A percentile compares a stretch with the other conserved stretches of the same genome.
Evolutionary conservation across 1,140 invertebrate genomes (phyloP).

Genomic region (Laupala kohalensis): DNA sequence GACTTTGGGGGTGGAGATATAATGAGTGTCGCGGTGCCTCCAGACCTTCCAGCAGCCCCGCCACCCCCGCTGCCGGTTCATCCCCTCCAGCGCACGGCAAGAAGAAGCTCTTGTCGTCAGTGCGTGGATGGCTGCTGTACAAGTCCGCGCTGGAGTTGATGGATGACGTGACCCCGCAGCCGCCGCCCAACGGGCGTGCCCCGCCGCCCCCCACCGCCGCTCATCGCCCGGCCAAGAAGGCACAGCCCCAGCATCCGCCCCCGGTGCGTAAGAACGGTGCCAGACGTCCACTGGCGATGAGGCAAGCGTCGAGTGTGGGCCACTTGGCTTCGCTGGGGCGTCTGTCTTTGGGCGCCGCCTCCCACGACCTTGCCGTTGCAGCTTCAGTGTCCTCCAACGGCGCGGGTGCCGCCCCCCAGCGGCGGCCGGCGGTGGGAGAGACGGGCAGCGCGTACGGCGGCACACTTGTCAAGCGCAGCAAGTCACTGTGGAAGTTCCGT

Average conservation of each 20-base stretch:
- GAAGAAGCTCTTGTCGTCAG: constrained; percentile 24
- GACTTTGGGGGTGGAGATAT: too few relatives aligned
- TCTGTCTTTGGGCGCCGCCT: constrained; percentile 12
- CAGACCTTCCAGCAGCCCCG: not conserved
- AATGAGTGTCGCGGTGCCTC: too few relatives aligned
- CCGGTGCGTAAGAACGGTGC: not conserved
- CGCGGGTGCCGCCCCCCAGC: not conserved
- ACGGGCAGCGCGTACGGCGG: constrained; percentile 25
- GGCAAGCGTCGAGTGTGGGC: constrained; percentile 26
- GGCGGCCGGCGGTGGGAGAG: not conserved
- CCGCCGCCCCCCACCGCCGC: constrained; percentile 15
- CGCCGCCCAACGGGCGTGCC: constrained; percentile 12
- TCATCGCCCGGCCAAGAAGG: not conserved
- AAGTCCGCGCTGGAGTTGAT: constrained; percentile 33
- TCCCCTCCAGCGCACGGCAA: not conserved
- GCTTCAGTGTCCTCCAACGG: too few relatives aligned
- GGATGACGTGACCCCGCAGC: constrained; percentile 26
- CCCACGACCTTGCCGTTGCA: constrained; percentile 5
- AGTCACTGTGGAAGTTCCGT: constrained; percentile 67
- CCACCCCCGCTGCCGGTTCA: not conserved
- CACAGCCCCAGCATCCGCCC: not conserved
- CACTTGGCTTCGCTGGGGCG: constrained; percentile 16
- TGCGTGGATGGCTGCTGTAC: constrained; percentile 36
- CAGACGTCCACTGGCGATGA: constrained; percentile 1
- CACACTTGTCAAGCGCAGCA: constrained; percentile 56